Percentiles rank a stretch among this genome's conserved stretches.
These are phyloP conservation scores for Oncorhynchus gorbuscha DNA, from an alignment of 2,113 vertebrate species.

Conservation along the genomic window DNA sequence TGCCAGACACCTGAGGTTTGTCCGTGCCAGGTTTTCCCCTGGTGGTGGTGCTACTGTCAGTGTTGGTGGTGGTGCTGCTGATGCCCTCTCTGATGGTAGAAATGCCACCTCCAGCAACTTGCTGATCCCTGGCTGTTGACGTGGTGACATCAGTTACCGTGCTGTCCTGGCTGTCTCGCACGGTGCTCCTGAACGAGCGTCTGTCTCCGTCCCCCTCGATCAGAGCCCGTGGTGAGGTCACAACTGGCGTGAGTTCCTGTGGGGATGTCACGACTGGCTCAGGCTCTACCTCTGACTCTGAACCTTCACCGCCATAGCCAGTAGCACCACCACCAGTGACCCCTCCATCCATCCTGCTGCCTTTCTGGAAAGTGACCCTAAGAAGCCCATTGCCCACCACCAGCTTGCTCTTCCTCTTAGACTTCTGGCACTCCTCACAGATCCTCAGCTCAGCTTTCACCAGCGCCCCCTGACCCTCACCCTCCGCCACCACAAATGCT, in stretches of 20 bases:
- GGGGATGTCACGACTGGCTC: slow-evolving; percentile 50
- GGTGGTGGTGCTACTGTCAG: slow-evolving; percentile 3
- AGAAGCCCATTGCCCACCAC: slow-evolving; percentile 76
- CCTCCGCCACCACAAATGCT: slow-evolving; percentile 73
- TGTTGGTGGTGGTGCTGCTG: neutral
- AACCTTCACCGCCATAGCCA: slow-evolving; percentile 9
- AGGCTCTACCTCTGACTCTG: slow-evolving; percentile 32
- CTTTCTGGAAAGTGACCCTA: slow-evolving; percentile 77
- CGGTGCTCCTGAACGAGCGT: slow-evolving; percentile 55
- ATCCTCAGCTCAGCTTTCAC: slow-evolving; percentile 88
- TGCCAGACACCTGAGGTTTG: slow-evolving; percentile 23
- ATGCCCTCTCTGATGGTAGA: slow-evolving; percentile 26
- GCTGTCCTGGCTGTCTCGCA: slow-evolving; percentile 54
- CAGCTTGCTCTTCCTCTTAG: slow-evolving; percentile 86
- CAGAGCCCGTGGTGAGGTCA: slow-evolving; percentile 38
- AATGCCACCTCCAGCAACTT: slow-evolving; percentile 12
- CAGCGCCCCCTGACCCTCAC: slow-evolving; percentile 78
- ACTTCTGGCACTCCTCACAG: slow-evolving; percentile 91
- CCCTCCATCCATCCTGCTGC: slow-evolving; percentile 32
- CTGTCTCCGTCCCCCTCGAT: slow-evolving; percentile 32
- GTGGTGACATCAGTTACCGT: slow-evolving; percentile 26
- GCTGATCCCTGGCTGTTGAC: slow-evolving; percentile 2
- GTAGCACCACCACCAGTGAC: slow-evolving; percentile 31
- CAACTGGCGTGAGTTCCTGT: slow-evolving; percentile 21
- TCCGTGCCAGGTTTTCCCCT: slow-evolving; percentile 9